Conservation (phyloP, 2,797 vertebrate genomes). For the Manis javanica region DNA sequence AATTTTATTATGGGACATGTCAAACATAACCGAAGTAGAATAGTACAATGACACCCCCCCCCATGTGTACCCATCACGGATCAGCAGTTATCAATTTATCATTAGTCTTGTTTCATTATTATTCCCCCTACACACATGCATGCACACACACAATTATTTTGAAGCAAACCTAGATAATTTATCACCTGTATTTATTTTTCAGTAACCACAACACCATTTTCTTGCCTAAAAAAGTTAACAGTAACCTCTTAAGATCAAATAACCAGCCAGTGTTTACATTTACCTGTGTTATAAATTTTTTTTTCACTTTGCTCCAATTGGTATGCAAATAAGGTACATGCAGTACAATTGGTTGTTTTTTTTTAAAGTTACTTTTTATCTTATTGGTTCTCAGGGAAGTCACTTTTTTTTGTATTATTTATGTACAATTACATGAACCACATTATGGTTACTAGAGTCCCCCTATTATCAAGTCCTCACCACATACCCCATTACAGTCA, state of each 20-base stretch:
- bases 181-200: background rate
- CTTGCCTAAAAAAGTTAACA: background rate
- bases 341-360: no score
- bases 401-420: no score
- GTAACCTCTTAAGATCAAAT: background rate
- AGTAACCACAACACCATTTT: background rate
- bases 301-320: no score
- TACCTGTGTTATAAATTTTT: no score
- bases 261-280: no score
- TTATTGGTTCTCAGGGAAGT: no score
- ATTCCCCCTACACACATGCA: background rate
- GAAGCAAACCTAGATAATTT: background rate
- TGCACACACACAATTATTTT: background rate
- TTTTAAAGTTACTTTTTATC: no score
- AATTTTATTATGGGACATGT: background rate
- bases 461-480: no score
- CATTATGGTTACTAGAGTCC: no score
- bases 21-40: slow-evolving; percentile 16
- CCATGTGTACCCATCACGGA: background rate
- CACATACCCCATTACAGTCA: no score
- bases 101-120: slow-evolving; percentile 35
- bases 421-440: no score
- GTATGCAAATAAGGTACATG: no score
- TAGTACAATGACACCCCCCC: background rate
- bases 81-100: background rate